phyloP scores from a whole-genome alignment of 1,140 invertebrate species.

The Drosophila orosa region DNA sequence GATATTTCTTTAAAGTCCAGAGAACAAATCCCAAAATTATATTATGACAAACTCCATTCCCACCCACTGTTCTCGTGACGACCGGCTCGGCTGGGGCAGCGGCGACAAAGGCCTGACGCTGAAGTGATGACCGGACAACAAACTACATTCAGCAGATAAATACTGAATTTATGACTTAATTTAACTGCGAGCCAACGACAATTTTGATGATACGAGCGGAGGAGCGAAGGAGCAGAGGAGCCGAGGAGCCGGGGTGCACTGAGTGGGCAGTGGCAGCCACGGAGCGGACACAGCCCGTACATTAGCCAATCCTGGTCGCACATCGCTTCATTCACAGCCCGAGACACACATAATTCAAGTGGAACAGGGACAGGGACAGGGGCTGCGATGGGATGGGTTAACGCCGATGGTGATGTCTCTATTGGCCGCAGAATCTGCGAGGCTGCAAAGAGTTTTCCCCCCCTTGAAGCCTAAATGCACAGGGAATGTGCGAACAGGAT shows the following conservation, averaged over 20 bases:
- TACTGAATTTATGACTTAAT: slow-evolving; percentile 84
- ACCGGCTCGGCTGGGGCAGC: slow-evolving; percentile 42
- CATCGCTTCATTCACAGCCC: slow-evolving; percentile 79
- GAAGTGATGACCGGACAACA: slow-evolving; percentile 84
- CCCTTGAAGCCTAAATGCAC: slow-evolving; percentile 24
- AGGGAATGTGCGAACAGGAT: slow-evolving; percentile 30
- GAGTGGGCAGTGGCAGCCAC: slow-evolving; percentile 78
- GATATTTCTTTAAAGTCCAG: neutral
- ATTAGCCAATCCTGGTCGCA: slow-evolving; percentile 80
- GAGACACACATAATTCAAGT: slow-evolving; percentile 75
- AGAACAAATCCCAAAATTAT: no score
- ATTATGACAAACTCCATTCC: accelerated
- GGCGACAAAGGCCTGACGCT: slow-evolving; percentile 79
- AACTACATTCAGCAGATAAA: slow-evolving; percentile 84
- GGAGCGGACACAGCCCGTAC: slow-evolving; percentile 56
- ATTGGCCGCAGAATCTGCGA: slow-evolving; percentile 67
- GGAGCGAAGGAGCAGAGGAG: neutral
- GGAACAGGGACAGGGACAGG: slow-evolving; percentile 7
- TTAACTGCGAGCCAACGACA: slow-evolving; percentile 83
- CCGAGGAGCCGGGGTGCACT: slow-evolving; percentile 13
- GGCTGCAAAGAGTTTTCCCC: slow-evolving; percentile 53
- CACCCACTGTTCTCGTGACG: slow-evolving; percentile 35
- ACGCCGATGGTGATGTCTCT: slow-evolving; percentile 75
- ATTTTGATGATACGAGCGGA: slow-evolving; percentile 72
- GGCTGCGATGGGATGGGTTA: slow-evolving; percentile 32